Evolutionary conservation across 2,888 invertebrate species (phyloP).

Genomic region (Odontomyia ornata): DNA sequence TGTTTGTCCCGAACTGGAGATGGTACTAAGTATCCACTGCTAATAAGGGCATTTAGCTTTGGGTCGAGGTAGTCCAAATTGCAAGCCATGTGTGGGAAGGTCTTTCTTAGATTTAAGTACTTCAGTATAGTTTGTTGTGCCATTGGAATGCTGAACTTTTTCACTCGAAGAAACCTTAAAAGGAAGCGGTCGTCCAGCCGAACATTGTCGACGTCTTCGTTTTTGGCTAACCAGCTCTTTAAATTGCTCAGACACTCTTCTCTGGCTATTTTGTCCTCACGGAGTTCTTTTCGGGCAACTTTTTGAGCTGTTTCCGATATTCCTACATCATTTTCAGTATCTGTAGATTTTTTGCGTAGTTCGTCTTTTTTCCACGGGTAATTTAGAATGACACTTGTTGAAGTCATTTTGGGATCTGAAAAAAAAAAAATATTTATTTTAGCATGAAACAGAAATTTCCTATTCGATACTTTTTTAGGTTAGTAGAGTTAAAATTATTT

Average conservation of each 20-base stretch:
- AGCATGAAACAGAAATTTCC: neutral
- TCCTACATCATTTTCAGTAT: conserved; percentile 50
- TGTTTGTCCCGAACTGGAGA: conserved; percentile 77
- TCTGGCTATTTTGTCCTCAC: conserved; percentile 73
- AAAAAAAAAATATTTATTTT: neutral
- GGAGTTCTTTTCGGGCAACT: conserved; percentile 73
- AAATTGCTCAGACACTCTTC: conserved; percentile 73
- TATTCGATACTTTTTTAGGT: too few relatives aligned
- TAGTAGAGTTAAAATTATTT: too few relatives aligned
- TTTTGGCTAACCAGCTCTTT: conserved; percentile 75
- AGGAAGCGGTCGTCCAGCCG: conserved; percentile 77
- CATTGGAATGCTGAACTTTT: conserved; percentile 82
- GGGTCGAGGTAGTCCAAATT: conserved; percentile 73
- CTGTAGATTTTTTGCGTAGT: conserved; percentile 12
- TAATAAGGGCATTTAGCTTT: conserved; percentile 71
- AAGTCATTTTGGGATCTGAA: conserved; percentile 54
- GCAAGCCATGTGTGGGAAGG: conserved; percentile 71
- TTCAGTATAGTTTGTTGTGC: conserved; percentile 81
- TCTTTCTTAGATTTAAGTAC: conserved; percentile 77
- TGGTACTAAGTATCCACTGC: conserved; percentile 77
- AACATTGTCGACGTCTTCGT: conserved; percentile 74
- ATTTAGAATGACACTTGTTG: conserved; percentile 57
- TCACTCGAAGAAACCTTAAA: conserved; percentile 77
- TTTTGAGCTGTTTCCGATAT: conserved; percentile 58
- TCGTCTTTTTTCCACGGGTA: conserved; percentile 55